Conservation (phyloP, 2,113 vertebrate genomes). For the Todiramphus chloris region DNA sequence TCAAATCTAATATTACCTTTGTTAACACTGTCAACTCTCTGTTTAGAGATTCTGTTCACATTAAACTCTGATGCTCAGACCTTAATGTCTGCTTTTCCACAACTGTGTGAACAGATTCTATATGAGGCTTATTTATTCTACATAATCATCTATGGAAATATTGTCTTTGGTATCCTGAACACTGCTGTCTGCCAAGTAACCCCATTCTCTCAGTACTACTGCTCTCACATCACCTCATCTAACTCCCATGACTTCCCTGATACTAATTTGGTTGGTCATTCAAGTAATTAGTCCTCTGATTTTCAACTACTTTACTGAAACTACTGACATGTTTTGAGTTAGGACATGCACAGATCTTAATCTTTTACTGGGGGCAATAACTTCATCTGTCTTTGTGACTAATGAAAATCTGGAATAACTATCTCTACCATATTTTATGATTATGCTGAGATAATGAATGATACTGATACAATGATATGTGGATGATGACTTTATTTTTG, state of each 20-base stretch:
- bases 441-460: neutral
- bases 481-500: neutral
- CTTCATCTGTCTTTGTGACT: neutral
- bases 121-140: neutral
- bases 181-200: neutral
- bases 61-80: neutral
- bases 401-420: neutral
- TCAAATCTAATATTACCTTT: constrained; percentile 49
- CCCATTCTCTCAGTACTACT: neutral
- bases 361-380: neutral
- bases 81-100: neutral
- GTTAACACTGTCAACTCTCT: constrained; percentile 9
- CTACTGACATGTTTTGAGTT: neutral
- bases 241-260: neutral
- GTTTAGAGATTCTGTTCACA: constrained; percentile 44
- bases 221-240: neutral
- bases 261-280: neutral
- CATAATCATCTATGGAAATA: neutral
- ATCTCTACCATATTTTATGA: neutral
- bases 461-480: neutral
- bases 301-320: neutral
- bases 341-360: neutral
- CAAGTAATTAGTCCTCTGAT: neutral
- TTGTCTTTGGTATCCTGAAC: neutral
- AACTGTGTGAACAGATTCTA: neutral